phyloP scores from a whole-genome alignment of 2,113 vertebrate species.

The Brachyhypopomus occidentalis region DNA sequence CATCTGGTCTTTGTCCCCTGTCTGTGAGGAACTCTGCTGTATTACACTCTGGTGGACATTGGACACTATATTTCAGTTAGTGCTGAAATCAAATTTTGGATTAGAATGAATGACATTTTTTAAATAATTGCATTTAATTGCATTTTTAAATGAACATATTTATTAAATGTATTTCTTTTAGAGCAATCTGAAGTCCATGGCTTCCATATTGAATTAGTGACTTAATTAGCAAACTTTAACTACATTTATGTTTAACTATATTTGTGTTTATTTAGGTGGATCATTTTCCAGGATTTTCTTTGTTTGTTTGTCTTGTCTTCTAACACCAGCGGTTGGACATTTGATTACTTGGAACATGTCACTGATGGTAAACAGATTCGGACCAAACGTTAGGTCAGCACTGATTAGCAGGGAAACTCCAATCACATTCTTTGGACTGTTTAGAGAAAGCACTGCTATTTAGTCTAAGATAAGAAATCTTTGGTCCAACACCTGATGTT shows the following conservation, averaged over 20 bases:
- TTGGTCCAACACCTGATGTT: conserved; percentile 28
- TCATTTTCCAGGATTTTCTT: too few relatives aligned
- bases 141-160: too few relatives aligned
- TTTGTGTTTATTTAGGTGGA: not conserved
- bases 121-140: too few relatives aligned
- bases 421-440: not conserved
- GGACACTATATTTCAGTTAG: too few relatives aligned
- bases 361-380: not conserved
- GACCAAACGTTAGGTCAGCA: not conserved
- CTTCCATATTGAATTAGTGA: too few relatives aligned
- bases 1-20: not conserved
- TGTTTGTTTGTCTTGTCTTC: not conserved
- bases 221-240: too few relatives aligned
- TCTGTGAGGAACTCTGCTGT: not conserved
- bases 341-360: not conserved
- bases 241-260: too few relatives aligned
- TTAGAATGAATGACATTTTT: too few relatives aligned
- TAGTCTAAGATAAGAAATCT: conserved; percentile 5
- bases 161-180: too few relatives aligned
- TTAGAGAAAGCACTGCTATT: not conserved
- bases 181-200: too few relatives aligned
- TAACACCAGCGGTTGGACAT: not conserved
- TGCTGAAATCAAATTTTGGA: too few relatives aligned
- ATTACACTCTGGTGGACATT: too few relatives aligned
- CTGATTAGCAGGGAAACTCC: not conserved